Percentiles rank a stretch among this genome's conserved stretches.
Evolutionary conservation across 2,113 vertebrate species (phyloP).

Genomic region (Pelecanoides urinatrix): DNA sequence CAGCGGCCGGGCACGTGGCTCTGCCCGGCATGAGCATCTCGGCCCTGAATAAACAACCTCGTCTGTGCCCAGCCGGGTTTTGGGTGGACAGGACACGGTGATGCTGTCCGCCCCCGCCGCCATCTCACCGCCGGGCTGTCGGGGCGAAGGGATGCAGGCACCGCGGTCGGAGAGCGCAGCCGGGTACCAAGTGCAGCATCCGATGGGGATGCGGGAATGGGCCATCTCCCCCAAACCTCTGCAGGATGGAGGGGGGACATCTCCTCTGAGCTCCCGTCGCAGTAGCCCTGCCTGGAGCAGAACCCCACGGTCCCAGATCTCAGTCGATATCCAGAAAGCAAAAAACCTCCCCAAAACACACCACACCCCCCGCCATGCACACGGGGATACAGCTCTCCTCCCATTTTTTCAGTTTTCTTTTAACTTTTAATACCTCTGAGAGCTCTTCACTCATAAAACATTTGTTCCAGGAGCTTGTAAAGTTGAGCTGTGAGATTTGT

Average conservation of each 20-base stretch:
- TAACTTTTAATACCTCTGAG: neutral
- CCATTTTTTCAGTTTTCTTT: neutral
- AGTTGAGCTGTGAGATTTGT: neutral
- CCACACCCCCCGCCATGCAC: rapidly evolving
- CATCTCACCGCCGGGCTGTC: rapidly evolving
- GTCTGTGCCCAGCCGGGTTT: rapidly evolving
- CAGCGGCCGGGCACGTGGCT: neutral
- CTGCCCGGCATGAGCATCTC: neutral
- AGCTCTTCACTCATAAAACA: neutral
- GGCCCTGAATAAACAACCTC: neutral
- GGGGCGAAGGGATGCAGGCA: neutral
- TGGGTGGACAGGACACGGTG: rapidly evolving
- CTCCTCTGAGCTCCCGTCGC: neutral
- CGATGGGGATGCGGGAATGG: neutral
- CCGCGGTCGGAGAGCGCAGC: rapidly evolving
- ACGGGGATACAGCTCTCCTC: rapidly evolving
- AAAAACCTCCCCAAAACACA: neutral
- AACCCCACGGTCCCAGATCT: rapidly evolving
- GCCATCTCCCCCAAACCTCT: neutral
- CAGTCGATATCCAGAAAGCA: rapidly evolving
- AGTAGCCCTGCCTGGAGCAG: neutral
- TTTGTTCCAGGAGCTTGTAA: neutral
- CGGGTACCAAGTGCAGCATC: neutral
- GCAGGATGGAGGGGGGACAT: too few species aligned
- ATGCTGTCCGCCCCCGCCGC: neutral